A percentile compares a stretch with the other conserved stretches of the same genome.
Conservation (phyloP, 2,113 vertebrate genomes). For the Varanus salvator region DNA sequence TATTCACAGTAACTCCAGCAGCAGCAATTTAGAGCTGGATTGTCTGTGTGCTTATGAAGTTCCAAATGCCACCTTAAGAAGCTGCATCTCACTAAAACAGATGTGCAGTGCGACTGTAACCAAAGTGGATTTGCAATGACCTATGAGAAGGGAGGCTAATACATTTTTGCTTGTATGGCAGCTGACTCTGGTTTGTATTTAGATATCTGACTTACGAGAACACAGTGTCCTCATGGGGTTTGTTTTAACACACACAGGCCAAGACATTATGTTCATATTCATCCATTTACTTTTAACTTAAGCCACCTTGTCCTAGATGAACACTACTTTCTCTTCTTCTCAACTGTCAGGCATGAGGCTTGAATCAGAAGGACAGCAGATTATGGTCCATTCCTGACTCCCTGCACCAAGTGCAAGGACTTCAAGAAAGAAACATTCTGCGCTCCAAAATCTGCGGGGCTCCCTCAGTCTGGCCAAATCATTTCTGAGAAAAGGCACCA, state of each 20-base stretch:
- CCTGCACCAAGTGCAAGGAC: neutral
- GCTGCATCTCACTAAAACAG: conserved; percentile 79
- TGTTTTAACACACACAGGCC: conserved; percentile 77
- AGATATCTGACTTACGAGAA: conserved; percentile 78
- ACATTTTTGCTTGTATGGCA: conserved; percentile 80
- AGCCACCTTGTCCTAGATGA: conserved; percentile 25
- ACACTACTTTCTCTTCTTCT: neutral
- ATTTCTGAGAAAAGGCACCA: neutral
- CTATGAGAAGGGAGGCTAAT: conserved; percentile 76
- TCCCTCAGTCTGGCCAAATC: too few species aligned
- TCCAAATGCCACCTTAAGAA: conserved; percentile 80
- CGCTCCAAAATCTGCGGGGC: neutral
- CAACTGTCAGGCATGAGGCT: neutral
- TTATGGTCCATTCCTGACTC: neutral
- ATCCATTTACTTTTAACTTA: conserved; percentile 70
- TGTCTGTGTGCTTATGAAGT: conserved; percentile 74
- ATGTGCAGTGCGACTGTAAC: conserved; percentile 81
- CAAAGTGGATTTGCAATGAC: conserved; percentile 81
- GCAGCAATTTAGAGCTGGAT: conserved; percentile 78
- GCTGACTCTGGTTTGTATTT: conserved; percentile 85
- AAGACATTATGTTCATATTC: conserved; percentile 73
- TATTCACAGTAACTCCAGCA: conserved; percentile 82
- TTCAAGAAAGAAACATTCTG: neutral
- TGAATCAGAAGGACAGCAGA: neutral
- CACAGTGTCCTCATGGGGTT: conserved; percentile 79